Base-by-base conservation (phyloP, 30 jellyfish, hydroid and myxozoan species). In the Aurelia coerulea region DNA sequence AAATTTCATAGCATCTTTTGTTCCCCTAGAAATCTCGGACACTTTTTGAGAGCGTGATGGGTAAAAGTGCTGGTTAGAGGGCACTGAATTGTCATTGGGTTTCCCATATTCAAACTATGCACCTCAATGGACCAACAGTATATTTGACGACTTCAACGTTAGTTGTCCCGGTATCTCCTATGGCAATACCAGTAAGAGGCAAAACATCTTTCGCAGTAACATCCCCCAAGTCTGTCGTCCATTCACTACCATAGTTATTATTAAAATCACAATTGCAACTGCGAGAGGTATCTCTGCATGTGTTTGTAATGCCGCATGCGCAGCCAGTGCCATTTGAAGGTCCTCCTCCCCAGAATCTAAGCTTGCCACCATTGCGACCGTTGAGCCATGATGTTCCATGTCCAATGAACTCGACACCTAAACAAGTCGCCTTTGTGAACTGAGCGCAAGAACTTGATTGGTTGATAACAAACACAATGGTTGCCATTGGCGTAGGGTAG, bases 141-240 rank as follows among this genome's bases (percentile, higher is more conserved):
- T 79, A 79, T 49, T 18, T 63, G 11, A 79, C 73, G 18, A 79
- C 80, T 65, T 79, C 89, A 10, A 15, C 73, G 50, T 50, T 29
- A 7, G 17, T 14, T 3, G 59, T 14, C 15, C 31, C 59, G 12
- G 89, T 79, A 46, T 79, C 89, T 37, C 91, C 84, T 67, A 79
- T n/a, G 18, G 81, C 81, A n/a, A 79, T 79, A 10, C 89, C 89
- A 64, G 89, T 65, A 34, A 79, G 29, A 9, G 91, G 91, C 64
- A 81, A 18, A 34, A 18, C 85, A 39, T 54, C 67, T 37, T 53
- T 81, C 68, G 17, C 60, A 3, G 63, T 42, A 3, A 81, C 84
- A 54, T 17, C 70, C 42, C 91, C 91, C n/a, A 41, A 67, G 70
- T 81, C 51, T 29, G 51, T 33, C 18, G 16, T 19, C 51, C 78